Conservation (phyloP, 2,888 invertebrate species). For the Agonopterix heracliana region DNA sequence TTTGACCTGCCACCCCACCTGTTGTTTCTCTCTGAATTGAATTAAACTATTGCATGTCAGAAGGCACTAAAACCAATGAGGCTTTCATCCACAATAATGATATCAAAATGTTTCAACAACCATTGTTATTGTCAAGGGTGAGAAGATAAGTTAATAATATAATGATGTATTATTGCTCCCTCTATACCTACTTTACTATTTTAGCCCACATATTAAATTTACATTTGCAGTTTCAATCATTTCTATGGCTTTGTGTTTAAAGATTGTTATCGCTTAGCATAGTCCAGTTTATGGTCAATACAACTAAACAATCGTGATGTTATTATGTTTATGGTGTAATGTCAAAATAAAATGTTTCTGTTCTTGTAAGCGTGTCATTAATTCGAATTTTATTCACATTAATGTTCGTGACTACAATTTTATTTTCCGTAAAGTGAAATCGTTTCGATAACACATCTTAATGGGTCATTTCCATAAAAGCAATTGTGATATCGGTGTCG, state of each 20-base stretch:
- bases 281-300: slow-evolving; percentile 10
- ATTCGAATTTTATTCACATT: slow-evolving; percentile 64
- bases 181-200: slow-evolving; percentile 52
- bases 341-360: slow-evolving; percentile 66
- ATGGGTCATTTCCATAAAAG: slow-evolving; percentile 26
- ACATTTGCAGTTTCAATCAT: too few species aligned
- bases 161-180: slow-evolving; percentile 68
- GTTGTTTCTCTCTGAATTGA: slow-evolving; percentile 54
- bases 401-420: slow-evolving; percentile 45
- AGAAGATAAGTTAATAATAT: slow-evolving; percentile 74
- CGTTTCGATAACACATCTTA: slow-evolving; percentile 42
- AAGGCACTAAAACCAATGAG: slow-evolving; percentile 54
- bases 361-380: slow-evolving; percentile 56
- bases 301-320: slow-evolving; percentile 47
- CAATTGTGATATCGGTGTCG: slow-evolving; percentile 2
- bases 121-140: slow-evolving; percentile 75
- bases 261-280: not conserved
- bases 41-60: slow-evolving; percentile 69
- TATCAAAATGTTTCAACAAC: slow-evolving; percentile 68
- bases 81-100: slow-evolving; percentile 55
- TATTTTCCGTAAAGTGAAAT: slow-evolving; percentile 39
- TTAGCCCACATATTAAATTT: slow-evolving; percentile 26
- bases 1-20: slow-evolving; percentile 24
- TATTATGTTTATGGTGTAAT: slow-evolving; percentile 64
- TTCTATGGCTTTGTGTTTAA: slow-evolving; percentile 10